phyloP scores from a whole-genome alignment of 2,797 vertebrate genomes.

The Crenuchus spilurus region DNA sequence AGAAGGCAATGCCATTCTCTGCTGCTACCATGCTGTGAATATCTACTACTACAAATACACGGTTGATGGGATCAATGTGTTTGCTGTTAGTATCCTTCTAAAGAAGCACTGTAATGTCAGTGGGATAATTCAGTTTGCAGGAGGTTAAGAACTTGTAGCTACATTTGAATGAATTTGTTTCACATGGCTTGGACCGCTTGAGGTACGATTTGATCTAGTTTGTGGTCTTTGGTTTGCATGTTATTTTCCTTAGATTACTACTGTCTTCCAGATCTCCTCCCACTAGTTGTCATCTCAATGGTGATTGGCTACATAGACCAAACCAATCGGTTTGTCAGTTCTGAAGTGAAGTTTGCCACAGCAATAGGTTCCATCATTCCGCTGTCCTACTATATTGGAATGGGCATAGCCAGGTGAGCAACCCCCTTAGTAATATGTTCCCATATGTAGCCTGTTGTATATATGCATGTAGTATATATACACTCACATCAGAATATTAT shows the following conservation, averaged over 20 bases:
- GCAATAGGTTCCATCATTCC: conserved; percentile 87
- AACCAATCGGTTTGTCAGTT: conserved; percentile 77
- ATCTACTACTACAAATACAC: conserved; percentile 89
- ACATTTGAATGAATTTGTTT: conserved; percentile 20
- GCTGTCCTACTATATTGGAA: conserved; percentile 89
- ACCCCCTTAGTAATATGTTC: no score
- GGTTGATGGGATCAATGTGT: conserved; percentile 83
- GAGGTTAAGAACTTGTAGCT: not conserved
- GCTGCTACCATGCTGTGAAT: conserved; percentile 81
- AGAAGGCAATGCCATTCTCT: conserved; percentile 74
- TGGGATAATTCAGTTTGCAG: not conserved
- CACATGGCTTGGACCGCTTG: not conserved
- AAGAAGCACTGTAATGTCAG: not conserved
- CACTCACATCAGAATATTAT: no score
- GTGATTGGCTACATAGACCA: conserved; percentile 84
- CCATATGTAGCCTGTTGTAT: no score
- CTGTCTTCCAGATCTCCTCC: conserved; percentile 80
- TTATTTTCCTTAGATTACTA: conserved; percentile 57
- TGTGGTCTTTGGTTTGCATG: not conserved
- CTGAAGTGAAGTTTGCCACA: conserved; percentile 80
- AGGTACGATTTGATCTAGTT: not conserved
- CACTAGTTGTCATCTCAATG: conserved; percentile 82
- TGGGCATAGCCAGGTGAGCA: conserved; percentile 89
- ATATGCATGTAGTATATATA: no score
- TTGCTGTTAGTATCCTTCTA: conserved; percentile 85